Percentiles rank a stretch among this genome's conserved stretches.
Evolutionary conservation across 2,113 vertebrate genomes (phyloP).

Genomic region (Amphiprion percula): DNA sequence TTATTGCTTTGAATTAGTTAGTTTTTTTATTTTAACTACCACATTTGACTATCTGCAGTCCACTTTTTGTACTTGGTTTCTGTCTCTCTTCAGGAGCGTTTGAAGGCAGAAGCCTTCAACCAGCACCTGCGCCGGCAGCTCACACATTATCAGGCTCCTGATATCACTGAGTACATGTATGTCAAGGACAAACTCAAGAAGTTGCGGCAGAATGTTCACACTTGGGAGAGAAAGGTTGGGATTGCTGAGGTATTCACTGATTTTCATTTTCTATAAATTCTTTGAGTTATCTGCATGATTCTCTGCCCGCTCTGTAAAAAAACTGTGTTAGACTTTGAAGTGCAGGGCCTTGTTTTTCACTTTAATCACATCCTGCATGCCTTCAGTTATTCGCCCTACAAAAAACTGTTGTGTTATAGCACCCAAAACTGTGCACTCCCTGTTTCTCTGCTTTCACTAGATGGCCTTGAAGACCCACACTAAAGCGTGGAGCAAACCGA

Average conservation of each 20-base stretch:
- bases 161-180: slow-evolving; percentile 43
- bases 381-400: too few species aligned
- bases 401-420: not conserved
- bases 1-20: too few species aligned
- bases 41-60: rapidly evolving
- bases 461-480: slow-evolving; percentile 44
- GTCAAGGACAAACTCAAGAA: slow-evolving; percentile 66
- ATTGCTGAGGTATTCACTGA: slow-evolving; percentile 64
- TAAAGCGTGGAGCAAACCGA: slow-evolving; percentile 30
- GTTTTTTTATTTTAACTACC: too few species aligned
- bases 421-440: slow-evolving; percentile 13
- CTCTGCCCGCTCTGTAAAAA: not conserved
- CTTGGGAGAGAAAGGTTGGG: slow-evolving; percentile 63
- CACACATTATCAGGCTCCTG: slow-evolving; percentile 56
- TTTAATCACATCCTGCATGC: not conserved
- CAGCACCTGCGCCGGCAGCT: slow-evolving; percentile 51
- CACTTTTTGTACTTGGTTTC: not conserved
- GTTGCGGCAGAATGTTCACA: slow-evolving; percentile 59
- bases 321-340: too few species aligned
- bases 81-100: slow-evolving; percentile 51
- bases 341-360: not conserved
- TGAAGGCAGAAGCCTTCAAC: slow-evolving; percentile 50
- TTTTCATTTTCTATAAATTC: not conserved
- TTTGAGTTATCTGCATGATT: not conserved
- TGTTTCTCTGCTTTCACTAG: slow-evolving; percentile 53